Conservation (phyloP, 2,113 vertebrate species). For the Silurus glanis region DNA sequence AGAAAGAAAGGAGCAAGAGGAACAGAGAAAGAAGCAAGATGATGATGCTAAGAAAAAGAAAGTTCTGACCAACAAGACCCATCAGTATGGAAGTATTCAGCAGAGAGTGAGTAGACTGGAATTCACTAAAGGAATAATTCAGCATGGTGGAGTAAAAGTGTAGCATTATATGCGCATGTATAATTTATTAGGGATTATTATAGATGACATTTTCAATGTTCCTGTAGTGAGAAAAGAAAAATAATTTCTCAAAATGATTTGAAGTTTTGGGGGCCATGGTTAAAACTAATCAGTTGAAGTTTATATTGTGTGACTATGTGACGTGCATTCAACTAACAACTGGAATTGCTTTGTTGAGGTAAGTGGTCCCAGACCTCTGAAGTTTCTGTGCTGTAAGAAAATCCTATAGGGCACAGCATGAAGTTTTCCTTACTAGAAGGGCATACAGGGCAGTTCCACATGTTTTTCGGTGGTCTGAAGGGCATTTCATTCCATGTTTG, state of each 20-base stretch:
- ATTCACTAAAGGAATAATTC: not conserved
- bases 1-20: constrained; percentile 75
- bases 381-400: not conserved
- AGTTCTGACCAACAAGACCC: constrained; percentile 74
- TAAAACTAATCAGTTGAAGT: not conserved
- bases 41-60: constrained; percentile 81
- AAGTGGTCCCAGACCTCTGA: not conserved
- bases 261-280: not conserved
- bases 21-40: constrained; percentile 74
- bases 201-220: not conserved
- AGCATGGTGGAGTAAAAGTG: not conserved
- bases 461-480: not conserved
- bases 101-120: constrained; percentile 64
- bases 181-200: not conserved
- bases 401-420: not conserved
- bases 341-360: not conserved
- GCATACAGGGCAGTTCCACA: not conserved
- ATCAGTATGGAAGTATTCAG: constrained; percentile 68
- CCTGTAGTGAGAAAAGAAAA: not conserved
- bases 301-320: not conserved
- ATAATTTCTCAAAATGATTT: not conserved
- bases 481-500: not conserved
- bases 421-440: not conserved
- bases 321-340: not conserved
- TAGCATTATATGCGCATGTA: not conserved